Evolutionary conservation across 2,113 vertebrate genomes (phyloP).

Genomic region (Psittacus erithacus): DNA sequence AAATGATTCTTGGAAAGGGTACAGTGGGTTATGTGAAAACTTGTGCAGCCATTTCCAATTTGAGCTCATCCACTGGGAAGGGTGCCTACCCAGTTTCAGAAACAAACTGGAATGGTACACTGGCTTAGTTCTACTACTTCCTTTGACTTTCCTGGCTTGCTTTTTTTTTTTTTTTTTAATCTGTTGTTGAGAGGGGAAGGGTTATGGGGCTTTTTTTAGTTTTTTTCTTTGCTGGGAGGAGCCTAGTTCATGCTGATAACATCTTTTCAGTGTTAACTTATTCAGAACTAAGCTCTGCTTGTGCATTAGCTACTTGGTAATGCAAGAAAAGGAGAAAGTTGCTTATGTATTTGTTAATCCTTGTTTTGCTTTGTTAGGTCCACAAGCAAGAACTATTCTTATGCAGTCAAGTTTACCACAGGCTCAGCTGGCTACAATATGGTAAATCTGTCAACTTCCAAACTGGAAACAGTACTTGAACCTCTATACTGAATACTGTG

Average conservation of each 20-base stretch:
- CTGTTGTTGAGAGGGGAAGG: not conserved
- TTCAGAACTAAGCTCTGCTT: not conserved
- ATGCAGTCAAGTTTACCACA: slow-evolving; percentile 99
- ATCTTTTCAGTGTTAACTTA: not conserved
- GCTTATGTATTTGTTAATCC: not conserved
- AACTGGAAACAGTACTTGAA: not conserved
- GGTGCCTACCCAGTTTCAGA: not conserved
- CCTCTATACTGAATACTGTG: not conserved
- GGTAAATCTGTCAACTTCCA: slow-evolving; percentile 76
- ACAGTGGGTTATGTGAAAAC: not conserved
- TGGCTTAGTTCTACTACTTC: not conserved
- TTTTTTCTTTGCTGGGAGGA: not conserved
- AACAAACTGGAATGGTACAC: not conserved
- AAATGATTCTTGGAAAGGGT: not conserved
- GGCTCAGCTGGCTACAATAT: slow-evolving; percentile 94
- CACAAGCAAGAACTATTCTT: slow-evolving; percentile 96
- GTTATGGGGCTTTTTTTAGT: not conserved
- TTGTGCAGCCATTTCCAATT: not conserved
- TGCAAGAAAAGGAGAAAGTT: not conserved
- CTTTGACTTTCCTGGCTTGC: not conserved
- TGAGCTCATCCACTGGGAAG: not conserved
- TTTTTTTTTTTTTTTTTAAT: not conserved
- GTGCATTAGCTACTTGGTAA: not conserved
- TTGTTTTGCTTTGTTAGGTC: slow-evolving; percentile 79
- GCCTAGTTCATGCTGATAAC: not conserved